Percentiles rank a stretch among this genome's conserved stretches.
Conservation (phyloP, 2,888 invertebrate species). For the Apamea epomidion region DNA sequence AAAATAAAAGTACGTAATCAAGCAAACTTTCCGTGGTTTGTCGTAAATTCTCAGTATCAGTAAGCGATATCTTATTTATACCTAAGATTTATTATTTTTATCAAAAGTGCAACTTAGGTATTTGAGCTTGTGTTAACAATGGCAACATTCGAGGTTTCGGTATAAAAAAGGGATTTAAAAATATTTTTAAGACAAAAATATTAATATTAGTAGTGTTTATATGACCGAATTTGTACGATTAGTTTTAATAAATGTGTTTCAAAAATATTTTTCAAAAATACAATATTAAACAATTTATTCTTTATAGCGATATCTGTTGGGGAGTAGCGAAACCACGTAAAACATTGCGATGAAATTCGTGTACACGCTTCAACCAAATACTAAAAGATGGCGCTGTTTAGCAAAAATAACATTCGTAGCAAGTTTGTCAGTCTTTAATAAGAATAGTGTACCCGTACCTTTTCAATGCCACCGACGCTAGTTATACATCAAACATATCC, state of each 20-base stretch:
- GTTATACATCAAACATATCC: neutral
- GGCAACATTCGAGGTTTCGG: neutral
- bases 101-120: neutral
- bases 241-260: neutral
- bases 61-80: neutral
- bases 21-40: constrained; percentile 41
- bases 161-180: neutral
- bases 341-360: rapidly evolving
- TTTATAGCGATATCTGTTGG: constrained; percentile 69
- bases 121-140: neutral
- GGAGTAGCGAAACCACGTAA: constrained; percentile 69
- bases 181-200: neutral
- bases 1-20: neutral
- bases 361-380: rapidly evolving
- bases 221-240: neutral
- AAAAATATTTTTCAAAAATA: neutral
- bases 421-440: neutral
- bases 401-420: too few relatives aligned
- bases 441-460: neutral
- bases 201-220: neutral
- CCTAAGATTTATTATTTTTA: neutral
- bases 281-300: neutral
- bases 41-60: constrained; percentile 17
- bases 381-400: constrained; percentile 40
- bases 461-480: neutral